phyloP scores from a whole-genome alignment of 2,113 vertebrate genomes.

The Regulus satrapa region DNA sequence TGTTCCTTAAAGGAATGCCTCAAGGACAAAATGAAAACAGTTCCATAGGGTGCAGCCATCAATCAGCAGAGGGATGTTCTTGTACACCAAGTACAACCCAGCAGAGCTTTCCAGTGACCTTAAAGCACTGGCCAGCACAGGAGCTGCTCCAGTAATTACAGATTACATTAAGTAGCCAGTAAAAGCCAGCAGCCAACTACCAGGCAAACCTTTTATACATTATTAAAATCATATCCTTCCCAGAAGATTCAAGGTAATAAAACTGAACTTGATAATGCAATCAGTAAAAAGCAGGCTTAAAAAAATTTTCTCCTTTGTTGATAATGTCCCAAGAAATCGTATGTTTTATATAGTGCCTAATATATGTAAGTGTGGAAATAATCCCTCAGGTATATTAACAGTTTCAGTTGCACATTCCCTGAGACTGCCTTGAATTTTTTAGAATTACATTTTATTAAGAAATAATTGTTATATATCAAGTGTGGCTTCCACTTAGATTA shows the following conservation, averaged over 20 bases:
- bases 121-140: conserved; percentile 10
- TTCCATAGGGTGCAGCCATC: conserved; percentile 58
- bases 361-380: not conserved
- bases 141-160: conserved; percentile 68
- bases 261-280: conserved; percentile 54
- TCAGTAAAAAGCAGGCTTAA: conserved; percentile 35
- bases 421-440: not conserved
- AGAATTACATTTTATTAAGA: conserved; percentile 26
- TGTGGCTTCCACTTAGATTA: not conserved
- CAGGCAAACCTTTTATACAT: conserved; percentile 51
- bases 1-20: conserved; percentile 36
- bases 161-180: conserved; percentile 65
- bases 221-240: conserved; percentile 64
- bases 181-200: conserved; percentile 50
- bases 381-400: not conserved
- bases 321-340: conserved; percentile 23
- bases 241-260: conserved; percentile 59
- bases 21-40: conserved; percentile 62
- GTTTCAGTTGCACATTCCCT: conserved; percentile 1
- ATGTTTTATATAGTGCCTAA: not conserved
- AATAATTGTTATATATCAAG: not conserved
- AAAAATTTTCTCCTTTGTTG: conserved; percentile 20
- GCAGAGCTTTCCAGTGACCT: conserved; percentile 57
- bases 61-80: conserved; percentile 68
- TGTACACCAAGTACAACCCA: conserved; percentile 22